Percentiles rank a stretch among this genome's conserved stretches.
Conservation (phyloP, 2,113 vertebrate genomes). For the Tetrax tetrax region DNA sequence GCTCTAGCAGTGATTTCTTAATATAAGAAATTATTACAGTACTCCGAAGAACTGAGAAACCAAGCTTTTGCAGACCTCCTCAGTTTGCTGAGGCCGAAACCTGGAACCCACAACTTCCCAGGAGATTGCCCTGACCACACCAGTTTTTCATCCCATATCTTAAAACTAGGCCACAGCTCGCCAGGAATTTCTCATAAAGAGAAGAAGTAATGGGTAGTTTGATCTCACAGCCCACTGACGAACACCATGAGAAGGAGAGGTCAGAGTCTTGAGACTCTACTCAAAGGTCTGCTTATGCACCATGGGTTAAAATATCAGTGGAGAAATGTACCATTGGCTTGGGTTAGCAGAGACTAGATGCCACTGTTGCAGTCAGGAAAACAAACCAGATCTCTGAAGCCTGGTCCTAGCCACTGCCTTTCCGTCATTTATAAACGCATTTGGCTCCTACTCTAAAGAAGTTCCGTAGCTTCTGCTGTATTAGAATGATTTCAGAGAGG, state of each 20-base stretch:
- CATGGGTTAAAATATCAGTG: not conserved
- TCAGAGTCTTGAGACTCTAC: not conserved
- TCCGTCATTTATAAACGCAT: not conserved
- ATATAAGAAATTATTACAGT: not conserved
- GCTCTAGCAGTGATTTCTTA: not conserved
- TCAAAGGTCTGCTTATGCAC: not conserved
- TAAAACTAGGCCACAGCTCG: not conserved
- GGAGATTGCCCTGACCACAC: not conserved
- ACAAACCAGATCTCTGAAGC: not conserved
- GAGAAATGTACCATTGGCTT: not conserved
- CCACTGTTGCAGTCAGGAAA: not conserved
- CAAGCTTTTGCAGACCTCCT: not conserved
- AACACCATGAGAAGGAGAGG: not conserved
- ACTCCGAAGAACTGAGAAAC: not conserved
- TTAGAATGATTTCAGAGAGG: slow-evolving; percentile 1
- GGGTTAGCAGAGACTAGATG: not conserved
- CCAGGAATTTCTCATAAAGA: not conserved
- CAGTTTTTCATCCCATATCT: not conserved
- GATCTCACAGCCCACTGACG: not conserved
- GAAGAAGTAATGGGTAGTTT: not conserved
- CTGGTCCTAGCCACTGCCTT: not conserved
- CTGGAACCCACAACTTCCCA: not conserved
- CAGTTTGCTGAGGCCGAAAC: not conserved
- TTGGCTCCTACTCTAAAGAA: not conserved
- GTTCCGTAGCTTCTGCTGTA: not conserved